Conservation (phyloP, 2,797 vertebrate genomes). For the Fundulus diaphanus region DNA sequence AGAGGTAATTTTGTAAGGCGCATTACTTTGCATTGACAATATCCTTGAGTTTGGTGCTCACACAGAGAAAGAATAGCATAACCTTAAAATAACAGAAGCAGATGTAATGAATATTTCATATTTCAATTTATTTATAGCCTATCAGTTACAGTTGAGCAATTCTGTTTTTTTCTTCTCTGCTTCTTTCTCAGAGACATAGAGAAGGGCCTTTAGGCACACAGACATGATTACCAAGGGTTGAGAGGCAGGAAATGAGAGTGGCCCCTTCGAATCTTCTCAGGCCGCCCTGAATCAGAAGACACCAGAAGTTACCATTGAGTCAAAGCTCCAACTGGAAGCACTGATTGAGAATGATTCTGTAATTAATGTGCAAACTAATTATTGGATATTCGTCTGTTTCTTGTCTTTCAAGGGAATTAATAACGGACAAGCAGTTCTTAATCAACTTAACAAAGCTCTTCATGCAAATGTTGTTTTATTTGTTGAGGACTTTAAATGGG, state of each 20-base stretch:
- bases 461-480: neutral
- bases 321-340: conserved; percentile 1
- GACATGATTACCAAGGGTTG: conserved; percentile 65
- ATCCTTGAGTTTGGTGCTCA: conserved; percentile 2
- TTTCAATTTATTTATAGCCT: conserved; percentile 13
- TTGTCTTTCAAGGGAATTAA: neutral
- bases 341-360: neutral
- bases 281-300: conserved; percentile 64
- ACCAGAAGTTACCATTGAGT: conserved; percentile 27
- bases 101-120: conserved; percentile 35
- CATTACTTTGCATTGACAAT: neutral
- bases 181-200: conserved; percentile 28
- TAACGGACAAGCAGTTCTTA: neutral
- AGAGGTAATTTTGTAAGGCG: neutral
- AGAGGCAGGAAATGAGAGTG: conserved; percentile 70
- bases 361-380: neutral
- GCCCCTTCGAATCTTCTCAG: conserved; percentile 52
- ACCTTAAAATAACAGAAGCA: conserved; percentile 18
- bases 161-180: conserved; percentile 19
- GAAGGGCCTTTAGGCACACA: conserved; percentile 50
- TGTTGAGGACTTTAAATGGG: neutral
- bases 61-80: conserved; percentile 6
- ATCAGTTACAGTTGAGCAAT: conserved; percentile 14
- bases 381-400: neutral
- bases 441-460: neutral